These are phyloP conservation scores for Anoplophora glabripennis DNA, from an alignment of 1,140 invertebrate species.

Conservation along the genomic window DNA sequence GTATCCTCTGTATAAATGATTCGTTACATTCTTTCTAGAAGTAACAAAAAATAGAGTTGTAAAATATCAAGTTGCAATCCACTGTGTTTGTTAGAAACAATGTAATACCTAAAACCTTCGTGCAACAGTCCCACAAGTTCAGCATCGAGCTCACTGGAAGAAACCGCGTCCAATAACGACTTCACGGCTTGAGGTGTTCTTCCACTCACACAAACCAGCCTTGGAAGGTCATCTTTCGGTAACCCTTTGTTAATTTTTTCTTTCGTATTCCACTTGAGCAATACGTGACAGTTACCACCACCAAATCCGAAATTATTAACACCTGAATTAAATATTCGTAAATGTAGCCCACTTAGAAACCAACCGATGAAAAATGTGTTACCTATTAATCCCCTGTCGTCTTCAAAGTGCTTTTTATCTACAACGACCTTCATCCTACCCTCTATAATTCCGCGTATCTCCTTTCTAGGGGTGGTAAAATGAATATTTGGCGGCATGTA, in stretches of 20 bases:
- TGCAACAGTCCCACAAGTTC: constrained; percentile 59
- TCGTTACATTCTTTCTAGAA: constrained; percentile 52
- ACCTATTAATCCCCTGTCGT: no score
- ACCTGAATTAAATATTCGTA: constrained; percentile 43
- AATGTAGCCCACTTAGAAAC: no score
- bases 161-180: constrained; percentile 63
- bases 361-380: constrained; percentile 50
- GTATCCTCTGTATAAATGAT: constrained; percentile 59
- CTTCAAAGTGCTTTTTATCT: no score
- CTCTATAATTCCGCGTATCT: constrained; percentile 67
- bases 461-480: constrained; percentile 66
- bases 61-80: no score
- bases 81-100: neutral
- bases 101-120: constrained; percentile 34
- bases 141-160: constrained; percentile 56
- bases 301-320: constrained; percentile 66
- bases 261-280: constrained; percentile 59
- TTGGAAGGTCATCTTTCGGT: constrained; percentile 55
- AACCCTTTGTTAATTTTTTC: constrained; percentile 53
- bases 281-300: constrained; percentile 63
- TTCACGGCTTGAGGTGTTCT: constrained; percentile 66
- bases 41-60: constrained; percentile 3
- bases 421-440: constrained; percentile 61
- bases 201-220: constrained; percentile 64
- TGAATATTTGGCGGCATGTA: constrained; percentile 78